These are phyloP conservation scores for Micrasema longulum DNA, from an alignment of 1,140 invertebrate species.

Conservation along the genomic window DNA sequence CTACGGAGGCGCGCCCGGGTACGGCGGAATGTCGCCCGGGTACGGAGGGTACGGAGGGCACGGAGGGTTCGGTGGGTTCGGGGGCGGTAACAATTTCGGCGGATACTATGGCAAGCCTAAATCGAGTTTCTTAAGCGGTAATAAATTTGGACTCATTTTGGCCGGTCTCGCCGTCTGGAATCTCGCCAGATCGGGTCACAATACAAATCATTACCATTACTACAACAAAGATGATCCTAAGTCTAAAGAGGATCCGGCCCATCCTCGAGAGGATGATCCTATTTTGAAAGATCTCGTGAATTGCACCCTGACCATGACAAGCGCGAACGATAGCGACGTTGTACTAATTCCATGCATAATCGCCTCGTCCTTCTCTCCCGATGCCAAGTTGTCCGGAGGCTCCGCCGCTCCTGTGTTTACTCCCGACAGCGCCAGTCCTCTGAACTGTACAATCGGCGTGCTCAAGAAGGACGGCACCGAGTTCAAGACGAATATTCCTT, in stretches of 20 bases:
- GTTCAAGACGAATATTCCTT: slow-evolving; percentile 65
- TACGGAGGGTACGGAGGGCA: slow-evolving; percentile 46
- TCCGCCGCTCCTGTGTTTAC: slow-evolving; percentile 58
- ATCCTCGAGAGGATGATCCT: slow-evolving; percentile 55
- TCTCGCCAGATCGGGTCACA: slow-evolving; percentile 62
- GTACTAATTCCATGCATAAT: slow-evolving; percentile 66
- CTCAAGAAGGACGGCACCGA: slow-evolving; percentile 62
- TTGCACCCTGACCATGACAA: slow-evolving; percentile 64
- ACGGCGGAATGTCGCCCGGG: slow-evolving; percentile 55
- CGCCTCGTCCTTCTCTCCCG: slow-evolving; percentile 65
- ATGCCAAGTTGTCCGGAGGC: slow-evolving; percentile 56
- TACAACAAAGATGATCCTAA: slow-evolving; percentile 63
- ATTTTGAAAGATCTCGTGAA: slow-evolving; percentile 64
- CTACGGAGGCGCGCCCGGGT: slow-evolving; percentile 58
- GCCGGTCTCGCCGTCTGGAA: slow-evolving; percentile 67
- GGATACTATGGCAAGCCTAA: slow-evolving; percentile 42
- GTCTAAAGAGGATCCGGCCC: slow-evolving; percentile 59
- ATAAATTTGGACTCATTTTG: slow-evolving; percentile 61
- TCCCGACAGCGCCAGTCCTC: slow-evolving; percentile 28
- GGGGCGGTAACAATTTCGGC: slow-evolving; percentile 34
- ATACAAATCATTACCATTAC: slow-evolving; percentile 54
- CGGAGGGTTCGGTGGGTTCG: slow-evolving; percentile 24
- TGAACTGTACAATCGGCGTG: slow-evolving; percentile 64
- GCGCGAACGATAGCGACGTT: slow-evolving; percentile 61
- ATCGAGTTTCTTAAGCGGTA: slow-evolving; percentile 51